These are phyloP conservation scores for Esox masquinongy DNA, from an alignment of 2,797 vertebrate species.

Conservation along the genomic window DNA sequence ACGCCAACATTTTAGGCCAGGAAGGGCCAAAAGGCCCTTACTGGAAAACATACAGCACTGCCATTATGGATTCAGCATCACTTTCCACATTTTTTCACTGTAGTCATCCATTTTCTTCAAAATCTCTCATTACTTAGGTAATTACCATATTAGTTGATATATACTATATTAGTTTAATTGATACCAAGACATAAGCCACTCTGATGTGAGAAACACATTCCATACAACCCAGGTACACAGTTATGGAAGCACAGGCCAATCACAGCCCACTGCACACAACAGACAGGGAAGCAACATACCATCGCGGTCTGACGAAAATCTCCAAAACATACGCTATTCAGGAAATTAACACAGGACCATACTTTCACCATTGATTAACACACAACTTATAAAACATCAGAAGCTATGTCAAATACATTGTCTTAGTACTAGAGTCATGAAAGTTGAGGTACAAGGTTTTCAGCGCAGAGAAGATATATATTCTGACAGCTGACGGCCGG, in stretches of 20 bases:
- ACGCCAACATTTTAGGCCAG: constrained; percentile 23
- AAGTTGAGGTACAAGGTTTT: no score
- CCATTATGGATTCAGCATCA: constrained; percentile 20
- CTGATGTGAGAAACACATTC: not conserved
- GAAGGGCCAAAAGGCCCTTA: constrained; percentile 11
- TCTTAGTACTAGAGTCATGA: no score
- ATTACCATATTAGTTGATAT: not conserved
- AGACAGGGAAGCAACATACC: not conserved
- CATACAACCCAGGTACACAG: not conserved
- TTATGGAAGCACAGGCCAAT: not conserved
- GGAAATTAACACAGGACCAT: no score
- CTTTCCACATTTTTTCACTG: not conserved
- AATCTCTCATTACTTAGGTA: constrained; percentile 18
- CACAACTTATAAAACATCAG: no score
- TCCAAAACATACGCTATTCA: no score
- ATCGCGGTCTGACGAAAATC: no score
- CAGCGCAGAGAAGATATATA: not conserved
- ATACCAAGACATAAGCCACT: not conserved
- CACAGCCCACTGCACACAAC: not conserved
- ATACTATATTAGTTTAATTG: not conserved
- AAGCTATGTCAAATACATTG: no score
- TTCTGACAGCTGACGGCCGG: not conserved
- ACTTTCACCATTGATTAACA: no score
- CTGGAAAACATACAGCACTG: not conserved
- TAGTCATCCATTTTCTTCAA: not conserved